Conservation (phyloP, 2,888 invertebrate species). For the Monopis laevigella region DNA sequence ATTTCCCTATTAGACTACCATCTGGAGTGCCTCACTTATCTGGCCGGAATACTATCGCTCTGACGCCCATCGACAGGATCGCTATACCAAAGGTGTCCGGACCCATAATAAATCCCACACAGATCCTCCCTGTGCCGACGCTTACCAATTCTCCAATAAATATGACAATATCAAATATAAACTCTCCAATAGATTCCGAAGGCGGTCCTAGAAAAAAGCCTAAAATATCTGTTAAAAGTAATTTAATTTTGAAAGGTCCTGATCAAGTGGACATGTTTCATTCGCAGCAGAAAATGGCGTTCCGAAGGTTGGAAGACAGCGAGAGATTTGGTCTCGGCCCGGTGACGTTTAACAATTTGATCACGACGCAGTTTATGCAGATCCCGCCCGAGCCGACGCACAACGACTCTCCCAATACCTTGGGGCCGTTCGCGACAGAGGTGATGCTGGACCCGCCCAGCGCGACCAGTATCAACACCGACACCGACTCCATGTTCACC, state of each 20-base stretch:
- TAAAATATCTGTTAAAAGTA: conserved; percentile 63
- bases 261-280: conserved; percentile 60
- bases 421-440: conserved; percentile 45
- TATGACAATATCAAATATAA: too few relatives aligned
- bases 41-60: conserved; percentile 42
- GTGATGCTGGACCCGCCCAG: conserved; percentile 35
- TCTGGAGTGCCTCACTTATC: conserved; percentile 39
- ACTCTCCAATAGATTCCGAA: conserved; percentile 31
- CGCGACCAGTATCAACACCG: conserved; percentile 40
- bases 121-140: conserved; percentile 50
- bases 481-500: conserved; percentile 38
- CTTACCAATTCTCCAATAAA: conserved; percentile 50
- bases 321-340: conserved; percentile 48
- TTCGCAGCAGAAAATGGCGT: conserved; percentile 60
- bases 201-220: conserved; percentile 54
- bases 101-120: conserved; percentile 52
- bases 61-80: conserved; percentile 49
- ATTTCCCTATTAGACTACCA: conserved; percentile 50
- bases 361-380: conserved; percentile 58
- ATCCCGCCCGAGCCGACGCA: conserved; percentile 44
- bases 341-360: conserved; percentile 55
- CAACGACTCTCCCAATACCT: conserved; percentile 43
- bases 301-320: conserved; percentile 48
- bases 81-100: conserved; percentile 47
- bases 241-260: conserved; percentile 57